phyloP scores from a whole-genome alignment of 2,888 invertebrate species.

The Perizoma flavofasciatum region DNA sequence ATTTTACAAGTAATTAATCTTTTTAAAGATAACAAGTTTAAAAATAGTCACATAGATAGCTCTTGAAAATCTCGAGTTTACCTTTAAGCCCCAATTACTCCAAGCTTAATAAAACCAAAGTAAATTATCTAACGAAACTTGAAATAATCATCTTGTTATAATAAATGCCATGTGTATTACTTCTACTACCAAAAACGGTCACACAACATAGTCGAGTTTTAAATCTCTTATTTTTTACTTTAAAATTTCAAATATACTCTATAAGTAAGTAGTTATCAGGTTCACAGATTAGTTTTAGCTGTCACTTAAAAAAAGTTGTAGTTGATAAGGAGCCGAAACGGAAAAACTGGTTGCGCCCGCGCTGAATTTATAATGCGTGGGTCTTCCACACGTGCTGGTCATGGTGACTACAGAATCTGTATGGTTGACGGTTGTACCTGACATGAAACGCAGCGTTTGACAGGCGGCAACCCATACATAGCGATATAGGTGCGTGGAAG shows the following conservation, averaged over 20 bases:
- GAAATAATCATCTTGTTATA: slow-evolving; percentile 22
- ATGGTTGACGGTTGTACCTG: no score
- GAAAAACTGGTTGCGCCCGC: slow-evolving; percentile 55
- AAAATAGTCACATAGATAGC: no score
- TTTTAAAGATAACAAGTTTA: no score
- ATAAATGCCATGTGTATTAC: slow-evolving; percentile 24
- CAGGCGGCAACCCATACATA: no score
- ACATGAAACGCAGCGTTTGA: no score
- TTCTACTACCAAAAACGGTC: slow-evolving; percentile 29
- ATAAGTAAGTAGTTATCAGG: slow-evolving; percentile 36
- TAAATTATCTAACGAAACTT: slow-evolving; percentile 1
- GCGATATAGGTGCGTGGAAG: no score
- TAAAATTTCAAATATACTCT: slow-evolving; percentile 26
- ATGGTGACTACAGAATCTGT: no score
- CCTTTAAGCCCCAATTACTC: no score
- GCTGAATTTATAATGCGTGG: slow-evolving; percentile 59
- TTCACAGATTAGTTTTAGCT: slow-evolving; percentile 40
- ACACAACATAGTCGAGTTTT: slow-evolving; percentile 24
- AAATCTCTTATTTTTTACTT: slow-evolving; percentile 28
- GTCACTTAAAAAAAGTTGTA: slow-evolving; percentile 32
- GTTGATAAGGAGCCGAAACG: slow-evolving; percentile 47
- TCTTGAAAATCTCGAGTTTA: no score
- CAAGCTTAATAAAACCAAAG: no score
- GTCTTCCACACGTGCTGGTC: slow-evolving; percentile 18
- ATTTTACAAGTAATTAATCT: no score